phyloP scores from a whole-genome alignment of 2,888 invertebrate genomes.

The Chirona hameri region DNA sequence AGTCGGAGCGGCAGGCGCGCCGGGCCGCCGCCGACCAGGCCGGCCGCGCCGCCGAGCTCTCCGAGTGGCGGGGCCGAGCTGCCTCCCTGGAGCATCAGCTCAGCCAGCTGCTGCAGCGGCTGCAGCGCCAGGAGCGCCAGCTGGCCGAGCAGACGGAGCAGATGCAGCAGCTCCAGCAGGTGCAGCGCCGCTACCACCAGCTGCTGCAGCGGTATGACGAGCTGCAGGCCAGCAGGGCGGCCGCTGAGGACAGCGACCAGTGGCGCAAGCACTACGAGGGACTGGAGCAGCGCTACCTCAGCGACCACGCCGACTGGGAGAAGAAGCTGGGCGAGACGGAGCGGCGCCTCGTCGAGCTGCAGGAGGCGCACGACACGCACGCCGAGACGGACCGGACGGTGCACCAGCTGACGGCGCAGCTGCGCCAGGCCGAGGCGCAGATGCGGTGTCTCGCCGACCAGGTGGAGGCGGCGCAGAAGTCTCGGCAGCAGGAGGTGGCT shows the following conservation, averaged over 20 bases:
- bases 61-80: neutral
- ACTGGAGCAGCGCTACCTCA: slow-evolving; percentile 35
- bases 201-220: slow-evolving; percentile 30
- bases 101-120: slow-evolving; percentile 23
- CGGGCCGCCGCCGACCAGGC: neutral
- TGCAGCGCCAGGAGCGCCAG: slow-evolving; percentile 37
- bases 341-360: slow-evolving; percentile 30
- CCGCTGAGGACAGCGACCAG: slow-evolving; percentile 29
- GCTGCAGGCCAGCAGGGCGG: slow-evolving; percentile 32
- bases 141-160: slow-evolving; percentile 35
- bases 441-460: slow-evolving; percentile 34
- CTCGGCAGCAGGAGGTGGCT: neutral
- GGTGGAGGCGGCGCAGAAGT: slow-evolving; percentile 11
- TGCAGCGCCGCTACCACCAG: slow-evolving; percentile 35
- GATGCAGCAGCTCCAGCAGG: slow-evolving; percentile 34
- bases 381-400: slow-evolving; percentile 34
- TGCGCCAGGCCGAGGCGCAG: neutral
- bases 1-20: neutral
- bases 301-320: slow-evolving; percentile 37
- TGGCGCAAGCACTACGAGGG: slow-evolving; percentile 35
- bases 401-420: slow-evolving; percentile 1
- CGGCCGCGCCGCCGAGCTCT: neutral
- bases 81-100: neutral
- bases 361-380: slow-evolving; percentile 31
- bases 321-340: slow-evolving; percentile 28